phyloP scores from a whole-genome alignment of 2,797 vertebrate species.

The Tapirus indicus region DNA sequence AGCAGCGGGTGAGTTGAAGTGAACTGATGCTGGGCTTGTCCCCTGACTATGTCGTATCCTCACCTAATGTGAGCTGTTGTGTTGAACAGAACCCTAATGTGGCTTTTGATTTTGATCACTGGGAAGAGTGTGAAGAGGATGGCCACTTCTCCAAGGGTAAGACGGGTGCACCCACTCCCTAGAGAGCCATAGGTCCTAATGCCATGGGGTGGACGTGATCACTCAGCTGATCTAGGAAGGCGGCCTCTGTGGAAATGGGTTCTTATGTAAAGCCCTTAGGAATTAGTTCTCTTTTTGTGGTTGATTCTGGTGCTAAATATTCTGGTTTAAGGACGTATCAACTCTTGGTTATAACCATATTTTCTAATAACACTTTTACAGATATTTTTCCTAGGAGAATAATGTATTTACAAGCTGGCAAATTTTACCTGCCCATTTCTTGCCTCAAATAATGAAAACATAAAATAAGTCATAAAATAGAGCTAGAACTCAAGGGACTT shows the following conservation, averaged over 20 bases:
- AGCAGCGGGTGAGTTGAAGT: slow-evolving; percentile 82
- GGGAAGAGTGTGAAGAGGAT: slow-evolving; percentile 86
- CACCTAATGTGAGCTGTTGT: slow-evolving; percentile 38
- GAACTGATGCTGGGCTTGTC: rapidly evolving
- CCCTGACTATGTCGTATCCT: rapidly evolving
- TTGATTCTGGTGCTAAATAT: background rate
- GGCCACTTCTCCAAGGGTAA: slow-evolving; percentile 84
- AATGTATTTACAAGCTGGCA: background rate
- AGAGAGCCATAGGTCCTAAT: background rate
- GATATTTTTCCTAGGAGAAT: background rate
- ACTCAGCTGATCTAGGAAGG: background rate
- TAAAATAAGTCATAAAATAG: background rate
- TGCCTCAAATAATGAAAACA: slow-evolving; percentile 49
- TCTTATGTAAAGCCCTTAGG: rapidly evolving
- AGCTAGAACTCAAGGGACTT: background rate
- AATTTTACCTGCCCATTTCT: background rate
- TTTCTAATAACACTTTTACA: background rate
- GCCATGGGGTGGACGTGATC: rapidly evolving
- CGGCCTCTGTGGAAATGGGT: background rate
- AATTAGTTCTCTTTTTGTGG: background rate
- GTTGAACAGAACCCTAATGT: slow-evolving; percentile 87
- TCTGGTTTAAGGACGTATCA: background rate
- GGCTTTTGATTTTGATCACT: slow-evolving; percentile 88
- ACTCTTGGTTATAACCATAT: background rate
- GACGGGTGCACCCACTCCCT: background rate